Conservation (phyloP, 2,797 vertebrate genomes). For the Xyrichtys novacula region DNA sequence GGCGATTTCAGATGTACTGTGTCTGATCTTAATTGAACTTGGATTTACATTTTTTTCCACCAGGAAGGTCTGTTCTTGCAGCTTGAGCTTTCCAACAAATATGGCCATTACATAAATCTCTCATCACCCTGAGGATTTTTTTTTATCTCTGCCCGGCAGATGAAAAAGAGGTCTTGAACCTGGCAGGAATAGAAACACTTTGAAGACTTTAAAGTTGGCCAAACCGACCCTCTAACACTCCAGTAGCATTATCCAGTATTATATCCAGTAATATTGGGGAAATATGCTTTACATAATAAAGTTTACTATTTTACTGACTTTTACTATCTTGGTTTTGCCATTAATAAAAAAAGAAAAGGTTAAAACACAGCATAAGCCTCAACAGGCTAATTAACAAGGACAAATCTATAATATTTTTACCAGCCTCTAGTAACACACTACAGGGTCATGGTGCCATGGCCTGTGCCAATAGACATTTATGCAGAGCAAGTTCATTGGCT, state of each 20-base stretch:
- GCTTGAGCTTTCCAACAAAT: conserved; percentile 30
- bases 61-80: conserved; percentile 23
- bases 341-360: conserved; percentile 4
- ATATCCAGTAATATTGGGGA: conserved; percentile 12
- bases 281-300: conserved; percentile 1
- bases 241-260: too few species aligned
- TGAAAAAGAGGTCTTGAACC: conserved; percentile 54
- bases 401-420: neutral
- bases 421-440: too few species aligned
- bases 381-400: neutral
- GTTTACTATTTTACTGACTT: neutral
- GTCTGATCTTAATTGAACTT: conserved; percentile 38
- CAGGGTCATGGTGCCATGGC: too few species aligned
- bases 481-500: too few species aligned
- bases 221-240: conserved; percentile 23
- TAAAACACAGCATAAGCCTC: neutral
- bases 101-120: conserved; percentile 44
- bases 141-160: conserved; percentile 51
- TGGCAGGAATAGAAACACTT: conserved; percentile 41
- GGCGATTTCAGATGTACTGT: conserved; percentile 23
- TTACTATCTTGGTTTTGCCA: conserved; percentile 7
- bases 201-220: conserved; percentile 46
- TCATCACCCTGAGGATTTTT: conserved; percentile 49
- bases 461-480: too few species aligned
- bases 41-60: conserved; percentile 35